phyloP scores from a whole-genome alignment of 1,140 invertebrate species.

The Conopomorpha cramerella region DNA sequence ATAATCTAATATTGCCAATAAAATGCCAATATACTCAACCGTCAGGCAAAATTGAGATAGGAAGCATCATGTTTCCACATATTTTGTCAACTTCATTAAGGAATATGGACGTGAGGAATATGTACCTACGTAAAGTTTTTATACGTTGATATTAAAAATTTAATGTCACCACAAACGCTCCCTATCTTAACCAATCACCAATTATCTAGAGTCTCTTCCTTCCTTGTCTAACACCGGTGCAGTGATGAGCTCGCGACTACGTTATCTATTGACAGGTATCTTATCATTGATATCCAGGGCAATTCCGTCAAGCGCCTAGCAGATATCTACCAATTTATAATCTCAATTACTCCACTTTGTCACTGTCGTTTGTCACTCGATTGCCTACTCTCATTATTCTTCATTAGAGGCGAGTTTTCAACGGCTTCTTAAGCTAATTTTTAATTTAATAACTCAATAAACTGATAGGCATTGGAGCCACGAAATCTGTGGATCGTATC shows the following conservation, averaged over 20 bases:
- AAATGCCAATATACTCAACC: conserved; percentile 3
- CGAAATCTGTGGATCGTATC: conserved; percentile 45
- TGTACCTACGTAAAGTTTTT: too few species aligned
- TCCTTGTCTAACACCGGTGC: conserved; percentile 41
- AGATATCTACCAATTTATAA: conserved; percentile 57
- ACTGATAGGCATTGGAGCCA: conserved; percentile 47
- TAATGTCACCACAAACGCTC: neutral
- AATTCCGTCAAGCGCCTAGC: conserved; percentile 55
- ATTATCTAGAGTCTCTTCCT: conserved; percentile 45
- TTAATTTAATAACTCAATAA: conserved; percentile 60
- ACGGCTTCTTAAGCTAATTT: too few species aligned
- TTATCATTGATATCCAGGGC: conserved; percentile 53
- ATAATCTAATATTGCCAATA: conserved; percentile 8
- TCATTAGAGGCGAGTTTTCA: conserved; percentile 19
- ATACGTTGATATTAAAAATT: too few species aligned
- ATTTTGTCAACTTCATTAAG: too few species aligned
- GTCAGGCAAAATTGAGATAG: neutral
- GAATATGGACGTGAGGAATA: too few species aligned
- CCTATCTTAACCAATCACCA: conserved; percentile 22
- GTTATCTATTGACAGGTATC: too few species aligned
- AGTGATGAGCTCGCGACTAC: too few species aligned
- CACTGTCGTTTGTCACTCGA: conserved; percentile 24
- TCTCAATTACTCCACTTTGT: conserved; percentile 52
- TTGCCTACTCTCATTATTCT: conserved; percentile 14
- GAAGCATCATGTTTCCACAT: neutral